A percentile compares a stretch with the other conserved stretches of the same genome.
phyloP scores from a whole-genome alignment of 2,888 invertebrate species.

The Taphrorychus bicolor region DNA sequence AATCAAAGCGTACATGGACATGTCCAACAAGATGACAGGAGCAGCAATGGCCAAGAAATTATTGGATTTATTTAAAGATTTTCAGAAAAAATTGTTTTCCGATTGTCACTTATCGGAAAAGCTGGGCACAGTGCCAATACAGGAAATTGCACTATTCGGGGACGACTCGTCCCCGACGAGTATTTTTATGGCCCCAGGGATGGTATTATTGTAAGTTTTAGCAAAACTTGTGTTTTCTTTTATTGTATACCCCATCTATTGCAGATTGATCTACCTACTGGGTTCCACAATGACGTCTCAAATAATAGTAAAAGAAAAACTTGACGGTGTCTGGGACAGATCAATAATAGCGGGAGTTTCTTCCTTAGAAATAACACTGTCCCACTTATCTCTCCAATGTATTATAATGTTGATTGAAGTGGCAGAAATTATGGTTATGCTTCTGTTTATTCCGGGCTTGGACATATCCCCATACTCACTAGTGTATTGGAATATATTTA shows the following conservation, averaged over 20 bases:
- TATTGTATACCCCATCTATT: not conserved
- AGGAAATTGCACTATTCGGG: constrained; percentile 75
- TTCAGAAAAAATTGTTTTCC: constrained; percentile 68
- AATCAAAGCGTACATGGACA: constrained; percentile 69
- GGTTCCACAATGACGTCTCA: constrained; percentile 84
- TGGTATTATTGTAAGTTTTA: constrained; percentile 79
- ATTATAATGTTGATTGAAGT: constrained; percentile 71
- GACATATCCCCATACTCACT: constrained; percentile 67
- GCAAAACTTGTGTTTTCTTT: too few relatives aligned
- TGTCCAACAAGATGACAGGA: constrained; percentile 69
- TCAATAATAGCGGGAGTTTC: constrained; percentile 86
- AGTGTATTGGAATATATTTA: constrained; percentile 62
- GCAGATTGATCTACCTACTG: constrained; percentile 83
- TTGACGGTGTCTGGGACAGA: constrained; percentile 87
- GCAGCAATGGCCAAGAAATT: constrained; percentile 74
- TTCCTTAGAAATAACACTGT: constrained; percentile 78
- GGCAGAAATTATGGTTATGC: constrained; percentile 66
- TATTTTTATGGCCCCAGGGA: constrained; percentile 84
- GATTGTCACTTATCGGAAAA: constrained; percentile 69
- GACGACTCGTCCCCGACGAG: constrained; percentile 71
- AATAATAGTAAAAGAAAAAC: constrained; percentile 75
- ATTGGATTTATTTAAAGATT: constrained; percentile 68
- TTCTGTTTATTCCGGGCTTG: constrained; percentile 68
- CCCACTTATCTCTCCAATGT: constrained; percentile 80
- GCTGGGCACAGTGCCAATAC: constrained; percentile 68